Evolutionary conservation across 1,140 invertebrate species (phyloP).

Genomic region (Aradophagus sp.): DNA sequence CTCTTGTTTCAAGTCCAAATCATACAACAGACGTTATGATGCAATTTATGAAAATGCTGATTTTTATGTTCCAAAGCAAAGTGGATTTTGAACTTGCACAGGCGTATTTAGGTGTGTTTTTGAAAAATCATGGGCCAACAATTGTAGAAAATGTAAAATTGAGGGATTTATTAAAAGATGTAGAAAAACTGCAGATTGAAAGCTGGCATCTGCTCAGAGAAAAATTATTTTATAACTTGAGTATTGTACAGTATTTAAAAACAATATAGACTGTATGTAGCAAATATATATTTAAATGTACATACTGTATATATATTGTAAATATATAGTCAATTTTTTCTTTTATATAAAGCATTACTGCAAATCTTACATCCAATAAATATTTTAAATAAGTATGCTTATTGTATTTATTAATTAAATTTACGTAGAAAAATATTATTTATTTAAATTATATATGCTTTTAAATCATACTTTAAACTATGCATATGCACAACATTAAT

Average conservation of each 20-base stretch:
- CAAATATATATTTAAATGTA: no score
- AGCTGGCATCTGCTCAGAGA: slow-evolving; percentile 82
- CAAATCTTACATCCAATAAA: no score
- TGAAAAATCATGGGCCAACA: slow-evolving; percentile 86
- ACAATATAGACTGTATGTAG: no score
- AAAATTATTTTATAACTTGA: slow-evolving; percentile 85
- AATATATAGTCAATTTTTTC: no score
- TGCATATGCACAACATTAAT: no score
- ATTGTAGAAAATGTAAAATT: slow-evolving; percentile 78
- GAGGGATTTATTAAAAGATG: slow-evolving; percentile 75
- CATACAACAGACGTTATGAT: slow-evolving; percentile 82
- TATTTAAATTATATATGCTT: no score
- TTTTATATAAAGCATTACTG: no score
- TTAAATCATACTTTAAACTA: no score
- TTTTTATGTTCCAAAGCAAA: slow-evolving; percentile 83
- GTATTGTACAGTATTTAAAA: slow-evolving; percentile 84
- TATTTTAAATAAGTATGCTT: no score
- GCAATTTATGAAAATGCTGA: slow-evolving; percentile 87
- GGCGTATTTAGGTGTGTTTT: slow-evolving; percentile 92
- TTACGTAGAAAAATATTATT: no score
- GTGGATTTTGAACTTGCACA: slow-evolving; percentile 94
- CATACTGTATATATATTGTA: no score
- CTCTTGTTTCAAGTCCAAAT: slow-evolving; percentile 82
- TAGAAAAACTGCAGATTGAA: slow-evolving; percentile 77
- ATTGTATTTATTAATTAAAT: no score